A percentile compares a stretch with the other conserved stretches of the same genome.
phyloP scores from a whole-genome alignment of 2,113 vertebrate species.

The Melospiza georgiana region DNA sequence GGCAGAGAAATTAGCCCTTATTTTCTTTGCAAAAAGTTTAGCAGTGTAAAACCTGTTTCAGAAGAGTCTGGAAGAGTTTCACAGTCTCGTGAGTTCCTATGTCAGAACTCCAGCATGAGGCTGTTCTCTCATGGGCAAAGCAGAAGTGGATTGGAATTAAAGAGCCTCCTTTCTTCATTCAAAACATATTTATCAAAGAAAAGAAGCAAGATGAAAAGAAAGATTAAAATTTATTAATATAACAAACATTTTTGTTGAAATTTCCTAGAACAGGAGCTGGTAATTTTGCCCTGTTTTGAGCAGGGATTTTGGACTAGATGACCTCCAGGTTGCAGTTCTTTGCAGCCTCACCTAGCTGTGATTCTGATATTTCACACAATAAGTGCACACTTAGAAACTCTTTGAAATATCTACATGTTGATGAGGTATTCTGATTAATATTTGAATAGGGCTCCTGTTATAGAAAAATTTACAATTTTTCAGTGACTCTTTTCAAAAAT shows the following conservation, averaged over 20 bases:
- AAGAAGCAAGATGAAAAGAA: neutral
- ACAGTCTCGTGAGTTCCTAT: accelerated
- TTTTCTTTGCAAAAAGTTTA: neutral
- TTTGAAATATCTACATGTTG: neutral
- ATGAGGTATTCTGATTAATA: neutral
- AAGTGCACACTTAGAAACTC: neutral
- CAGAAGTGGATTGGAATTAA: neutral
- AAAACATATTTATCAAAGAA: neutral
- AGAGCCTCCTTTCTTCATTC: accelerated
- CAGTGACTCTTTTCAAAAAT: neutral
- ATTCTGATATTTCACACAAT: neutral
- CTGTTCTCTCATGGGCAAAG: neutral
- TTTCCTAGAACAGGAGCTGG: neutral
- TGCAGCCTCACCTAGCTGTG: neutral
- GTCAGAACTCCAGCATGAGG: neutral
- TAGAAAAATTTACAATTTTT: neutral
- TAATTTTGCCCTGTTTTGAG: neutral
- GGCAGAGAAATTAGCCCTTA: neutral
- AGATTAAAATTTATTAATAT: neutral
- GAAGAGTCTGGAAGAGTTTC: neutral
- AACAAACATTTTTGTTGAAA: neutral
- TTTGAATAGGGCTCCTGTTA: neutral
- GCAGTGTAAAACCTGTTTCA: neutral
- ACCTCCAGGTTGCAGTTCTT: neutral
- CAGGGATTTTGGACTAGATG: neutral